These are phyloP conservation scores for Drosophila kanekoi DNA, from an alignment of 2,888 invertebrate species.

Conservation along the genomic window DNA sequence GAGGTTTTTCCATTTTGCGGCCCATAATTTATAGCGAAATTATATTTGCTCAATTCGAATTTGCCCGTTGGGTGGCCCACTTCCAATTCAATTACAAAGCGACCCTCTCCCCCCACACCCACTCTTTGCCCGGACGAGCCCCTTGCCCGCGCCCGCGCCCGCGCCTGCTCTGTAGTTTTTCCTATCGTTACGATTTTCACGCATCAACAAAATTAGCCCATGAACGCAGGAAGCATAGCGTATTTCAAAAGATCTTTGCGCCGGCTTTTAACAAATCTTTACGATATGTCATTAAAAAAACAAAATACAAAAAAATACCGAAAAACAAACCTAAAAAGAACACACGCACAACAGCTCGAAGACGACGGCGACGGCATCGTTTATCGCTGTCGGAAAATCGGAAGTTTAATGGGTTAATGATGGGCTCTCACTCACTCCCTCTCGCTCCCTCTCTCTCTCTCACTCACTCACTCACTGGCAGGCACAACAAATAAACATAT, in stretches of 20 bases:
- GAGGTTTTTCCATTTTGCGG: constrained; percentile 62
- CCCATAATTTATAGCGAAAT: constrained; percentile 72
- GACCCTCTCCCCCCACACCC: not conserved
- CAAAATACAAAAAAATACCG: constrained; percentile 18
- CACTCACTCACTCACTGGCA: constrained; percentile 2
- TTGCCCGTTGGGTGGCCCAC: constrained; percentile 58
- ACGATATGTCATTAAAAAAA: constrained; percentile 80
- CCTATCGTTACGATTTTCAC: constrained; percentile 57
- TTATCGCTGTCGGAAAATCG: constrained; percentile 81
- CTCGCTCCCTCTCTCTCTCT: constrained; percentile 7
- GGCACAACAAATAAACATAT: constrained; percentile 72
- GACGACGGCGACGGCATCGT: constrained; percentile 55
- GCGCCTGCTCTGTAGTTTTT: not conserved
- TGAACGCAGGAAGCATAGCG: constrained; percentile 72
- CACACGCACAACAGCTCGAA: constrained; percentile 24
- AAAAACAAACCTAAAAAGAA: constrained; percentile 33
- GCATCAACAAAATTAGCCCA: constrained; percentile 62
- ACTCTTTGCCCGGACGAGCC: too few relatives aligned
- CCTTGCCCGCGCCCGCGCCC: not conserved
- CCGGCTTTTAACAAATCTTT: constrained; percentile 79
- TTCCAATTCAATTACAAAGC: constrained; percentile 43
- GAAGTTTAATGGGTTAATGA: constrained; percentile 81
- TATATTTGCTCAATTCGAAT: constrained; percentile 71
- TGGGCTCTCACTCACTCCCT: constrained; percentile 47
- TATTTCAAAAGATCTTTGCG: constrained; percentile 68